A percentile compares a stretch with the other conserved stretches of the same genome.
These are phyloP conservation scores for Fulica atra DNA, from an alignment of 2,113 vertebrate genomes.

Conservation along the genomic window DNA sequence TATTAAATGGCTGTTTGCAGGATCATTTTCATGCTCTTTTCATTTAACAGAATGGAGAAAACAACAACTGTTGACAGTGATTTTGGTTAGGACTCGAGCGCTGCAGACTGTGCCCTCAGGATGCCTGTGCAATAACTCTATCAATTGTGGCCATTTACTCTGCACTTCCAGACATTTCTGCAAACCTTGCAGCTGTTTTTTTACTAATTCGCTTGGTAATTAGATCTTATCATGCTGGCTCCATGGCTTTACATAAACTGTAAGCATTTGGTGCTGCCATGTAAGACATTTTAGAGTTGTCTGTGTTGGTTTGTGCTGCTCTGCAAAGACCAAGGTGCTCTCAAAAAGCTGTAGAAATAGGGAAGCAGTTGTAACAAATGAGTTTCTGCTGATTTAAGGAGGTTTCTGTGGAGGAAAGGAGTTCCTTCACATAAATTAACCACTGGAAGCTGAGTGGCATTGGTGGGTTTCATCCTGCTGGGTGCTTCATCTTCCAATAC, in stretches of 20 bases:
- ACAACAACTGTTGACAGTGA: conserved; percentile 31
- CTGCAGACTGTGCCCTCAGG: conserved; percentile 59
- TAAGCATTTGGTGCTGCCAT: conserved; percentile 63
- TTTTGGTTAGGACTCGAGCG: conserved; percentile 46
- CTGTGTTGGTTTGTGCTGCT: background rate
- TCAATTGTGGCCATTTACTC: conserved; percentile 63
- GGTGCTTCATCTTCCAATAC: background rate
- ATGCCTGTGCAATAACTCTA: conserved; percentile 52
- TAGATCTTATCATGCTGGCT: conserved; percentile 70
- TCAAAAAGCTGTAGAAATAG: background rate
- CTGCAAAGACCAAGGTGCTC: background rate
- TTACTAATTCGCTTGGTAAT: conserved; percentile 64
- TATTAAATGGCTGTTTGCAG: conserved; percentile 54
- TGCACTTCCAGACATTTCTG: conserved; percentile 53
- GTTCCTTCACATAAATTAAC: background rate
- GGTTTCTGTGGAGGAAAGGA: background rate
- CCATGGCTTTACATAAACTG: conserved; percentile 64
- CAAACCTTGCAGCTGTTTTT: conserved; percentile 71
- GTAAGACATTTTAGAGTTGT: background rate
- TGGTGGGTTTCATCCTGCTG: background rate
- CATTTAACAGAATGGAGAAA: conserved; percentile 47
- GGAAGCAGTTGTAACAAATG: background rate
- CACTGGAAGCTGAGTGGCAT: background rate
- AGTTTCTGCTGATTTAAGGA: background rate
- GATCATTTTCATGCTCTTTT: conserved; percentile 34